Base-by-base conservation (phyloP, 2,888 invertebrate species). In the Dione juno region DNA sequence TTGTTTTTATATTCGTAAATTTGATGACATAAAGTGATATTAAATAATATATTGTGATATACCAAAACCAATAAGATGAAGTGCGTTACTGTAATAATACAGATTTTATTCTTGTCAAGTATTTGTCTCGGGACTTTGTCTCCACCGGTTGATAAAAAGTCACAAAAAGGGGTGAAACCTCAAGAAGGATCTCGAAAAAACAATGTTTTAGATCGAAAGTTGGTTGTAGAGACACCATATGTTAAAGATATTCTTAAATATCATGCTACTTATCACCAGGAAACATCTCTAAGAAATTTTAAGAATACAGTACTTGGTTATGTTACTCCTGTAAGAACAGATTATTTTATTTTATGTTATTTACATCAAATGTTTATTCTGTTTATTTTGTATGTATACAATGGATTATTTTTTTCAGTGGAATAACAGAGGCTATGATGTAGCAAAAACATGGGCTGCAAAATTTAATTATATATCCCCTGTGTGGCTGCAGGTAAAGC, bases 391-490 rank as follows among this genome's bases (percentile, higher is more conserved):
- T 48, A 43, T 19, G n/a, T n/a, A n/a, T n/a, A n/a, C n/a, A 45
- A 16, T 48, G 0, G 7, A 35, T 43, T 8, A 16, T 45, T 66
- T 57, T 35, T 59, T 93, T 75, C 84, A 99, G 98, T 99, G 99
- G 99, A 99, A 99, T 84, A 96, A 94, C 76, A 97, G 97, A 89
- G 99, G 99, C 0, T 98, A 98, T 88, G 97, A 98, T 87, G 95
- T 98, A 63, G 97, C 98, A 0, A 98, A 98, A 89, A 95, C 94
- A 68, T 98, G 98, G 94, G 96, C 95, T 11, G 94, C 96, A 54
- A 99, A 99, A 88, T 97, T 99, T 79, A 96, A 97, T 65, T 96
- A 97, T 80, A 95, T 99, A 35, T 97, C 98, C 0, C 99, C 99
- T 0, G 99, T 99, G 0, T 99, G 99, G 99, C 94, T 99, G 41